Conservation (phyloP, 2,113 vertebrate species). For the Todiramphus saurophagus region DNA sequence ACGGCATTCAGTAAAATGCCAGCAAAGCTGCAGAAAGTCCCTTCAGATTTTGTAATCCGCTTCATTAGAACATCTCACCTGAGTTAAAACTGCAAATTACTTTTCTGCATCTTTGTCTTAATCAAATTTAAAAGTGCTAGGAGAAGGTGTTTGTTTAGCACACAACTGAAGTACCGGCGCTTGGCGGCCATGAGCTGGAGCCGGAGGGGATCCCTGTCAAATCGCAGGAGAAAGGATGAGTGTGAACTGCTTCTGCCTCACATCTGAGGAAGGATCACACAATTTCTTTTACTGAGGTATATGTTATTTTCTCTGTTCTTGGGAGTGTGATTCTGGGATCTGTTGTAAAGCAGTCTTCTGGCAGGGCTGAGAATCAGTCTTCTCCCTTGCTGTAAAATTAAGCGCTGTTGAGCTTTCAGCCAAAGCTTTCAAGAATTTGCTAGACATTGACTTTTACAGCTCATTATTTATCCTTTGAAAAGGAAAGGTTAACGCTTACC, state of each 20-base stretch:
- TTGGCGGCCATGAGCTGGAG: background rate
- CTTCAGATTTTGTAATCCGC: background rate
- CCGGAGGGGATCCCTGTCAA: background rate
- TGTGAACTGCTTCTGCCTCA: background rate
- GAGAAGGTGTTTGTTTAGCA: background rate
- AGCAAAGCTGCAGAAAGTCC: background rate
- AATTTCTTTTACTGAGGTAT: background rate
- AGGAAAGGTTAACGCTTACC: slow-evolving; percentile 47
- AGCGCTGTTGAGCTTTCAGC: background rate
- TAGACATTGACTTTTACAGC: background rate
- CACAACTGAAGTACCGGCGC: background rate
- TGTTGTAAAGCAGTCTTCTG: background rate
- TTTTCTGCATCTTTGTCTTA: background rate
- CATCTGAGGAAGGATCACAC: background rate
- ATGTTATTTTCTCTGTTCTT: background rate
- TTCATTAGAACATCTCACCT: background rate
- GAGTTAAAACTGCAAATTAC: background rate
- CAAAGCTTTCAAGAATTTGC: background rate
- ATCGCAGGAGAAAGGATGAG: background rate
- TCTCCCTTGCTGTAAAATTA: background rate
- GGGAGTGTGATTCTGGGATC: background rate
- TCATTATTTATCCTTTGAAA: slow-evolving; percentile 9
- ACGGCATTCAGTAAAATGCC: background rate
- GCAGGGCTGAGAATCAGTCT: background rate
- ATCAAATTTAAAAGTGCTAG: background rate